Base-by-base conservation (phyloP, 2,797 vertebrate genomes). In the Pantherophis alleghaniensis region DNA sequence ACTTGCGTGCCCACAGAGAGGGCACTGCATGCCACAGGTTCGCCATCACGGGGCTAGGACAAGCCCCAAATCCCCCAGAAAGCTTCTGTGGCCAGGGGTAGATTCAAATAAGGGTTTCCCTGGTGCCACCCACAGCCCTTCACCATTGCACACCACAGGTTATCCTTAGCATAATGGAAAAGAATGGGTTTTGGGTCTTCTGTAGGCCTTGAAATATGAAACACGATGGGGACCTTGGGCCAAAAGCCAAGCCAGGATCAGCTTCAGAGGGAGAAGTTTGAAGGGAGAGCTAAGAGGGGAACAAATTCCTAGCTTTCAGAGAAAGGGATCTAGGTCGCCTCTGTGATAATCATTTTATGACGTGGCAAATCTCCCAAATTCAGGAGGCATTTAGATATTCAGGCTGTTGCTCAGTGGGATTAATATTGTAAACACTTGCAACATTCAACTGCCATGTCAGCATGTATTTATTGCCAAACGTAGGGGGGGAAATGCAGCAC, bases 361-460 rank as follows among this genome's bases (percentile, higher is more conserved):
- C 0, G 2, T 24, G 37, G 74, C 74, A 47, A 47, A 24, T 47
- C 20, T 83, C 74, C 74, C 20, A 83, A 47, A 83, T 12, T 83
- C 74, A 47, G 37, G 20, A 47, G 74, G 74, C 74, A 47, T 93
- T 63, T 42, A 13, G 92, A 94, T 94, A 95, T 91, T 89, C 92
- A 95, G 92, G 94, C 63, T 0, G 0, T 87, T 2, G 0, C 91
- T 94, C 90, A 90, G 26, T 63, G 79, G 88, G 93, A 66, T 89
- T 53, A 53, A 94, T 86, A 74, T 37, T 74, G n/a, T 74, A 42
- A 59, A 37, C 93, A 91, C 74, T 94, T 18, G 32, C 79, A 90
- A 51, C 56, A 93, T 20, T 53, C 74, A 89, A 87, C 94, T 93
- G 96, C 94, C 94, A 94, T 22, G 91, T 51, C 93, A 90, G 61